Evolutionary conservation across 2,888 invertebrate genomes (phyloP), one percentile per base, ranked within the genome.

Genomic region (Fragum fragum): DNA sequence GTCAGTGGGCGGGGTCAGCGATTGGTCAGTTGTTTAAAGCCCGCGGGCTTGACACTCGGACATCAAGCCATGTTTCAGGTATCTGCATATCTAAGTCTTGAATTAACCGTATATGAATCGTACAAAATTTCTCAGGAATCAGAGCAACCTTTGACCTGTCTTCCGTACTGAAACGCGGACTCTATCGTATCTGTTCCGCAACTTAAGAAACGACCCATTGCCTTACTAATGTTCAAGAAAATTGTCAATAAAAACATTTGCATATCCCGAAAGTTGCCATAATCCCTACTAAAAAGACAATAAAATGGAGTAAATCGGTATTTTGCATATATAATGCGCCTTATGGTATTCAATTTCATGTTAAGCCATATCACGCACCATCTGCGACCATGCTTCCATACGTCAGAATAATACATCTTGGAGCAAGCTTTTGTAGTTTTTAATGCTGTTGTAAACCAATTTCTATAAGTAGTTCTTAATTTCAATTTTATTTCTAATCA

Each of bases 201-300:
- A 2, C 1, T 57, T 23, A 18, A 26, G 26, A 26, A 26, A 32
- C 61, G 61, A 32, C 32, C 61, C 61, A 61, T 32, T 61, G 61
- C 61, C 61, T 29, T 61, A 32, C 32, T 61, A 61, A 61, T 61
- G 61, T 61, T 6, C 11, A 14, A 28, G 61, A 32, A 61, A 66
- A 66, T 66, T 39, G 66, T 66, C 66, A 66, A 66, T 66, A 66
- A 66, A 66, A 66, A 32, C 39, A 66, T 42, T 66, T 66, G 66
- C 66, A 66, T 66, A 66, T 42, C 23, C 42, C 42, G 42, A 66
- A 66, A 66, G 66, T 36, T 66, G 39, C 66, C 42, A 66, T 66
- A 66, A 66, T 66, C 66, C 66, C 36, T 26, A 21, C 36, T 66
- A 42, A 66, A 66, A 66, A 66, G 66, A 66, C 21, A 66, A 66